Base-by-base conservation (phyloP, 2,797 vertebrate genomes). In the Girardinus metallicus region DNA sequence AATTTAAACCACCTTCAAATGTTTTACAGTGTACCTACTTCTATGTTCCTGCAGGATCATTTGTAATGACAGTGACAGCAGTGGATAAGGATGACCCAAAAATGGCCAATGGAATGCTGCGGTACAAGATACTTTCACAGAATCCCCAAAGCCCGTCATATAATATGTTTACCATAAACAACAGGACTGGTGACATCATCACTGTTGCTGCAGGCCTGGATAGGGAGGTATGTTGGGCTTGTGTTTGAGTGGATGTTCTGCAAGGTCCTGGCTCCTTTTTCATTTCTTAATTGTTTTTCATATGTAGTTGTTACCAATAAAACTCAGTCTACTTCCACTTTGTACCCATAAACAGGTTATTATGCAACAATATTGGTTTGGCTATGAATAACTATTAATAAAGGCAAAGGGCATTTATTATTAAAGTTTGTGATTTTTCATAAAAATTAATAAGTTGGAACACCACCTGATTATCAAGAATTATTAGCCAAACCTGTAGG, bases 111-210 rank as follows among this genome's bases (percentile, higher is more conserved):
- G 98, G 98, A 78, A 99, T 99, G 97, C 86, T 99, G 90, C 95
- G 98, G 84, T 99, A 99, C 90, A 97, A 97, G 91, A 99, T 99
- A 88, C 90, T 99, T 53, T 99, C 98, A 8, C 98, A 99, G 95
- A 97, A 96, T 49, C 98, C 98, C 0, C 97, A 96, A 93, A 99
- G 97, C 81, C 97, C 98, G 2, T 97, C 97, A 66, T 94, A 97
- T 81, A 99, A 97, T 92, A 99, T 99, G 97, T 99, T 99, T 87
- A 99, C 98, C 80, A 99, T 99, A 92, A 99, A 99, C 95, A 99
- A 99, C 8, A 97, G 97, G 94, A 99, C 98, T 0, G 98, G 98
- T 12, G 98, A 97, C 89, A 99, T 99, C 91, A 97, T 99, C 95
- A 98, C 98, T 0, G 97, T 99, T 78, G 98, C 98, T 75, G 98